Conservation (phyloP, 2,113 vertebrate genomes). For the Mesitornis unicolor region DNA sequence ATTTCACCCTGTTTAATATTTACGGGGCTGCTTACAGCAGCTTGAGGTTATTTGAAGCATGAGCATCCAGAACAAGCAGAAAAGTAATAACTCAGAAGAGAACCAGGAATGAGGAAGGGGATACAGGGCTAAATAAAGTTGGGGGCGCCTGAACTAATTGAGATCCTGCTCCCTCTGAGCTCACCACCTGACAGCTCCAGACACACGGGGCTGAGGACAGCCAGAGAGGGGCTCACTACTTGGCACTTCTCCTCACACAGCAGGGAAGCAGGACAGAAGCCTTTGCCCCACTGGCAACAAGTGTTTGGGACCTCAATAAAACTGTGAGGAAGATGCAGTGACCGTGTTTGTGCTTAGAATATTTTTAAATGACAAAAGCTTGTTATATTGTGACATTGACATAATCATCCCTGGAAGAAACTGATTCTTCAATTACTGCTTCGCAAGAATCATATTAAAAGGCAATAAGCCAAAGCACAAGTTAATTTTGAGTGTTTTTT, state of each 20-base stretch:
- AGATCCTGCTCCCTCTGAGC: neutral
- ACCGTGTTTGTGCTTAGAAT: neutral
- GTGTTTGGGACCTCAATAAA: neutral
- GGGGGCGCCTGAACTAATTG: neutral
- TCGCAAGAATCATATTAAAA: neutral
- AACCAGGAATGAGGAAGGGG: neutral
- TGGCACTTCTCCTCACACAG: neutral
- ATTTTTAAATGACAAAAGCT: neutral
- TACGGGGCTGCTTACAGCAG: neutral
- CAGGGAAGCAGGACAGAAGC: neutral
- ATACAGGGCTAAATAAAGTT: neutral
- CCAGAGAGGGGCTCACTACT: neutral
- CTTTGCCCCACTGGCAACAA: neutral
- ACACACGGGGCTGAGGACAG: rapidly evolving
- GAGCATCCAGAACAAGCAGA: neutral
- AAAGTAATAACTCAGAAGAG: neutral
- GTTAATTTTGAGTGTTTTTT: neutral
- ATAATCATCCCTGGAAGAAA: neutral
- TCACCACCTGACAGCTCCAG: neutral
- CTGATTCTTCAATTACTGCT: neutral
- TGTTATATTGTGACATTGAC: neutral
- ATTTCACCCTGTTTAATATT: neutral
- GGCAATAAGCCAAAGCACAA: neutral
- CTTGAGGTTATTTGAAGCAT: neutral
- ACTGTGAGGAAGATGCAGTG: neutral